Evolutionary conservation across 2,888 invertebrate genomes (phyloP).

Genomic region (Ceriagrion tenellum): DNA sequence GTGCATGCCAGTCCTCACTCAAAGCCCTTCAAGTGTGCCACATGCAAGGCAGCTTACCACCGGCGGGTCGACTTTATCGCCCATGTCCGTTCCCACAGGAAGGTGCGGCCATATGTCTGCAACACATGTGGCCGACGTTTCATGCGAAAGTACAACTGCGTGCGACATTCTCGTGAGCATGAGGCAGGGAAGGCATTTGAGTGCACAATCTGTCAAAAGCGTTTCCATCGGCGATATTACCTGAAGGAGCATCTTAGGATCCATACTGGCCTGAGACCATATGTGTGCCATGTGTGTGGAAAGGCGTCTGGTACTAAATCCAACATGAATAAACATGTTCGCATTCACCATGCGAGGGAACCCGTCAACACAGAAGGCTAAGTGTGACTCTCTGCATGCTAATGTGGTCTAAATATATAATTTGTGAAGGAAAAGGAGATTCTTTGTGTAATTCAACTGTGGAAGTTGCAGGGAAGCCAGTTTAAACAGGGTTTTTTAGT

Average conservation of each 20-base stretch:
- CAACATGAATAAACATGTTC: slow-evolving; percentile 93
- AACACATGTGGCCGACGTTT: slow-evolving; percentile 94
- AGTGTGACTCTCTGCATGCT: background rate
- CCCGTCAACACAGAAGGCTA: slow-evolving; percentile 91
- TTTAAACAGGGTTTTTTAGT: slow-evolving; percentile 30
- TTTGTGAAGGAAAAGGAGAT: background rate
- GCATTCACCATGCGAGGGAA: slow-evolving; percentile 93
- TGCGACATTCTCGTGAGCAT: slow-evolving; percentile 91
- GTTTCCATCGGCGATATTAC: slow-evolving; percentile 92
- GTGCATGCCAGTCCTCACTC: slow-evolving; percentile 90
- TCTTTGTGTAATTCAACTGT: slow-evolving; percentile 6
- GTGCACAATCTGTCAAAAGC: slow-evolving; percentile 89
- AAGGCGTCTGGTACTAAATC: slow-evolving; percentile 94
- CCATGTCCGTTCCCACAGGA: slow-evolving; percentile 92
- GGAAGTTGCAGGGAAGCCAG: slow-evolving; percentile 48
- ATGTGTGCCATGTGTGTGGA: slow-evolving; percentile 92
- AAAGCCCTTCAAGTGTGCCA: slow-evolving; percentile 91
- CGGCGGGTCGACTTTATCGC: slow-evolving; percentile 89
- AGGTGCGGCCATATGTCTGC: slow-evolving; percentile 91
- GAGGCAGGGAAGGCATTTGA: slow-evolving; percentile 88
- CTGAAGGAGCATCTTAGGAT: slow-evolving; percentile 92
- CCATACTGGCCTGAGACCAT: slow-evolving; percentile 90
- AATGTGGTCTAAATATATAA: background rate
- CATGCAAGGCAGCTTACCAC: slow-evolving; percentile 92
- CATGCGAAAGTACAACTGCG: slow-evolving; percentile 92